phyloP scores from a whole-genome alignment of 2,113 vertebrate genomes.

The Esox niger region DNA sequence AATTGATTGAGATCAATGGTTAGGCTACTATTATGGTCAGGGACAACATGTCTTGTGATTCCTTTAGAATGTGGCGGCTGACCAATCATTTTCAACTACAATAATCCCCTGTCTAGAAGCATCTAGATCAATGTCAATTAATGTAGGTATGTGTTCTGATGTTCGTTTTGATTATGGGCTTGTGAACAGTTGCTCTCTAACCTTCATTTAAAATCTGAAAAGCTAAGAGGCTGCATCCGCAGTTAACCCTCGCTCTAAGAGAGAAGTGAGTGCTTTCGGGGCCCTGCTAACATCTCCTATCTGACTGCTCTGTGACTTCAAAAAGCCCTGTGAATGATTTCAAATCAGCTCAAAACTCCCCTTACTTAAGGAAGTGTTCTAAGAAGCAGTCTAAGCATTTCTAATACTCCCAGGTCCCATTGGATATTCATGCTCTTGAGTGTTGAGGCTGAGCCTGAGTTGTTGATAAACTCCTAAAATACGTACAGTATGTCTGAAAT shows the following conservation, averaged over 20 bases:
- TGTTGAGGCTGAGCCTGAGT: background rate
- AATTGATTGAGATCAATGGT: too few relatives aligned
- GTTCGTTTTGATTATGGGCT: constrained; percentile 39
- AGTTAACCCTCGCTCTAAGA: constrained; percentile 52
- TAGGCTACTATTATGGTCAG: too few relatives aligned
- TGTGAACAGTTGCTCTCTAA: constrained; percentile 53
- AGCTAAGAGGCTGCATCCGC: constrained; percentile 44
- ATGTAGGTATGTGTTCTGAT: constrained; percentile 32
- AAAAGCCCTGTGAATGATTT: constrained; percentile 48
- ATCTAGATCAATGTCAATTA: constrained; percentile 47
- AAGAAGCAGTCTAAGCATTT: constrained; percentile 62
- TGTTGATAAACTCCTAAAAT: constrained; percentile 16
- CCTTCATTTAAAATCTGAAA: constrained; percentile 54
- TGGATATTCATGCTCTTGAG: constrained; percentile 60
- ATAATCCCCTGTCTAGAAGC: constrained; percentile 34
- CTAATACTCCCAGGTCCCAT: constrained; percentile 49
- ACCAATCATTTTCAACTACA: constrained; percentile 25
- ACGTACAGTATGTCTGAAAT: constrained; percentile 24
- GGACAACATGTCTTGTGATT: too few relatives aligned
- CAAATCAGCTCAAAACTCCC: constrained; percentile 61
- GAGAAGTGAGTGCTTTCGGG: constrained; percentile 54
- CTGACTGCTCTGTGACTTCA: constrained; percentile 57
- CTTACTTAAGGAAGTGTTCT: too few relatives aligned
- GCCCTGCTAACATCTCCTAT: constrained; percentile 23
- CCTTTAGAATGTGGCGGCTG: constrained; percentile 23